A percentile compares a stretch with the other conserved stretches of the same genome.
These are phyloP conservation scores for Oligia fasciuncula DNA, from an alignment of 2,888 invertebrate species.

Conservation along the genomic window DNA sequence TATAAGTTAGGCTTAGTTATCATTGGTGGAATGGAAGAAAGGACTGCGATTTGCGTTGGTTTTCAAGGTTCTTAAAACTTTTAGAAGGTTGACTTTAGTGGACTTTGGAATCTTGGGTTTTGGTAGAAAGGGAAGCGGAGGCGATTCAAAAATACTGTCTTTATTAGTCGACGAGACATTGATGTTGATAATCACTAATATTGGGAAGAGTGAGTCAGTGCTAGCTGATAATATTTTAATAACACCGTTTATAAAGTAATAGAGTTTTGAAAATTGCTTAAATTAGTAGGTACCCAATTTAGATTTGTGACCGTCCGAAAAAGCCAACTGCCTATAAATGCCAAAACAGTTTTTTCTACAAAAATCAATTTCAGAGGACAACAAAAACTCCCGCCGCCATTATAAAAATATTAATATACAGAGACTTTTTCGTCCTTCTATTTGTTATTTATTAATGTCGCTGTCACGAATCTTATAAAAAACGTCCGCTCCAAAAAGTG, in stretches of 20 bases:
- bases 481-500: conserved; percentile 81
- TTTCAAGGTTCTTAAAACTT: conserved; percentile 7
- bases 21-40: conserved; percentile 40
- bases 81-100: neutral
- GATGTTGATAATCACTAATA: neutral
- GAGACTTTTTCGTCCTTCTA: conserved; percentile 77
- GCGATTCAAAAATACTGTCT: neutral
- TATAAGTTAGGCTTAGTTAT: conserved; percentile 66
- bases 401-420: conserved; percentile 80
- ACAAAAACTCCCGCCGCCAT: conserved; percentile 70
- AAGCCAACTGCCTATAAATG: conserved; percentile 43
- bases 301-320: conserved; percentile 2
- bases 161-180: neutral
- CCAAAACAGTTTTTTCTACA: conserved; percentile 52
- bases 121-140: neutral
- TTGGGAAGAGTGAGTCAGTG: neutral
- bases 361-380: conserved; percentile 67
- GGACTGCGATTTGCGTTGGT: conserved; percentile 52
- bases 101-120: neutral
- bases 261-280: neutral
- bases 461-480: conserved; percentile 82
- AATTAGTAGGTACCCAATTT: conserved; percentile 31
- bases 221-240: neutral
- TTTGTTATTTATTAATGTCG: conserved; percentile 88
- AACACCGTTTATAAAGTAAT: neutral